Evolutionary conservation across 2,113 vertebrate species (phyloP).

Genomic region (Corythornis vintsioides): DNA sequence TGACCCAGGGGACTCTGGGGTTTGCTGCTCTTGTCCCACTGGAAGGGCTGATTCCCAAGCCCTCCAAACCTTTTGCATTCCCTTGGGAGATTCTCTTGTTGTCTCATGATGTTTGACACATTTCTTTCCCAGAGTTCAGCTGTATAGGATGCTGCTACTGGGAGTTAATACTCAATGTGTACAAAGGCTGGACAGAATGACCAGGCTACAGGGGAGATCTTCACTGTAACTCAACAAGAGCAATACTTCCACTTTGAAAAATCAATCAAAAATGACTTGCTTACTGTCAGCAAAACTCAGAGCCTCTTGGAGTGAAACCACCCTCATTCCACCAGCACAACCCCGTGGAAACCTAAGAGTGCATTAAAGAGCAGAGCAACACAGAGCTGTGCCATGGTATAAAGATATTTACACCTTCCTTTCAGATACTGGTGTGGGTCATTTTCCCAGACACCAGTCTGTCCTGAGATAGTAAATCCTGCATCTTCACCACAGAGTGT

Average conservation of each 20-base stretch:
- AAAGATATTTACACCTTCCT: background rate
- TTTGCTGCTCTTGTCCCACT: background rate
- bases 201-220: background rate
- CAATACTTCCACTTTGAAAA: background rate
- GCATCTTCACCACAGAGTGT: background rate
- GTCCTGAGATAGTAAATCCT: background rate
- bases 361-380: background rate
- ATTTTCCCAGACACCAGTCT: background rate
- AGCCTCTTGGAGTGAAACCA: background rate
- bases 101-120: background rate
- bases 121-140: background rate
- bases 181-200: background rate
- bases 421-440: constrained; percentile 16
- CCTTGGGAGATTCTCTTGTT: background rate
- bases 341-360: background rate
- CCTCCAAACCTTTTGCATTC: background rate
- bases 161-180: background rate
- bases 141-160: background rate
- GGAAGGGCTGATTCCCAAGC: background rate
- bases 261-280: background rate
- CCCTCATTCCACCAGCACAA: background rate
- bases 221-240: background rate
- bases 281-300: background rate
- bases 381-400: background rate
- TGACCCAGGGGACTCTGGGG: background rate